These are phyloP conservation scores for Dynastes grantii DNA, from an alignment of 2,888 invertebrate genomes.

Conservation along the genomic window DNA sequence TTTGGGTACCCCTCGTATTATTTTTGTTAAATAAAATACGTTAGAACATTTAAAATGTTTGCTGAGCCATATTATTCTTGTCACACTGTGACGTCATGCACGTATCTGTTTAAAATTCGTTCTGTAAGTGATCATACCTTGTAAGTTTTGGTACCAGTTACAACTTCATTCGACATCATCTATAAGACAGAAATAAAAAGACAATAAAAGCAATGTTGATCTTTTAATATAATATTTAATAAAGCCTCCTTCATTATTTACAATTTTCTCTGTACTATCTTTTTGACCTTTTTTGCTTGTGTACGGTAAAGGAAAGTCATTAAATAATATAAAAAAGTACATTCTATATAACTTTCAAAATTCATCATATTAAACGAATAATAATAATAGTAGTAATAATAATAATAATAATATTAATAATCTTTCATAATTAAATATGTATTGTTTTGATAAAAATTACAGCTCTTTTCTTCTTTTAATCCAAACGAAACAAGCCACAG, in stretches of 20 bases:
- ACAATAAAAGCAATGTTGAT: neutral
- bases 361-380: constrained; percentile 43
- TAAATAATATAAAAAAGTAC: constrained; percentile 54
- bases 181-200: neutral
- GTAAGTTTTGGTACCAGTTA: no score
- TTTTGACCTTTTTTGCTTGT: constrained; percentile 32
- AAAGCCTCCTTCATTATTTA: constrained; percentile 49
- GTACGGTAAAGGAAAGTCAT: constrained; percentile 47
- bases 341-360: constrained; percentile 49
- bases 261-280: constrained; percentile 39
- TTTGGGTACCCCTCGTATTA: no score
- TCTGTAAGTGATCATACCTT: no score
- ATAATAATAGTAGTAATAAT: no score
- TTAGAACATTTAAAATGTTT: no score
- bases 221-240: constrained; percentile 43
- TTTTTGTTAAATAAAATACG: no score
- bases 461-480: constrained; percentile 16
- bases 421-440: constrained; percentile 20
- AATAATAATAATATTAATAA: neutral
- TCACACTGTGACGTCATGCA: no score
- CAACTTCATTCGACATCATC: neutral
- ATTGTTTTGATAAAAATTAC: constrained; percentile 46
- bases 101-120: no score
- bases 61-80: no score
- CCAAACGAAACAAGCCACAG: constrained; percentile 42